Conservation (phyloP, 2,888 invertebrate genomes). For the Conomelus anceps region DNA sequence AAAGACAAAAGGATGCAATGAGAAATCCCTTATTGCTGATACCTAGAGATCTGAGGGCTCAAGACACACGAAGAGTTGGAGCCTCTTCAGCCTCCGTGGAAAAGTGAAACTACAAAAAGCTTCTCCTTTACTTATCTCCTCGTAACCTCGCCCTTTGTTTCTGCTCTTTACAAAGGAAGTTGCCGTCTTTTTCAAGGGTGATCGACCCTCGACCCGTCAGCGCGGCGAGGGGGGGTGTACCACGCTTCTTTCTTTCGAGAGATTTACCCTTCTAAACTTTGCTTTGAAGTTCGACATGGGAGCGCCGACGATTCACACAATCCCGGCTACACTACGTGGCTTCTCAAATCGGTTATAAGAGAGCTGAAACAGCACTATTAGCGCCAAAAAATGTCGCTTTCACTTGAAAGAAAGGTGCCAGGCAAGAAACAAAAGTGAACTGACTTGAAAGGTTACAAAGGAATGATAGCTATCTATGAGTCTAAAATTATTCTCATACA, state of each 20-base stretch:
- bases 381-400: not conserved
- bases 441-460: not conserved
- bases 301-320: not conserved
- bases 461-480: not conserved
- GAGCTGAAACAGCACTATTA: slow-evolving; percentile 5
- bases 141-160: slow-evolving; percentile 10
- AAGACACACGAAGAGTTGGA: not conserved
- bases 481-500: not conserved
- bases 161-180: not conserved
- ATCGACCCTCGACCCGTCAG: not conserved
- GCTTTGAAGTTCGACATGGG: slow-evolving; percentile 7
- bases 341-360: slow-evolving; percentile 7
- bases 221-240: not conserved
- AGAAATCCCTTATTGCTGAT: slow-evolving; percentile 12
- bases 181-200: slow-evolving; percentile 3
- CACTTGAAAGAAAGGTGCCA: not conserved
- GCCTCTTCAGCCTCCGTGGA: slow-evolving; percentile 2
- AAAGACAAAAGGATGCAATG: slow-evolving; percentile 12
- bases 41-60: not conserved
- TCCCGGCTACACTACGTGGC: not conserved
- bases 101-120: slow-evolving; percentile 13
- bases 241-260: slow-evolving; percentile 9
- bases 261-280: slow-evolving; percentile 8
- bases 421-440: not conserved
- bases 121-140: slow-evolving; percentile 11